Percentiles rank a stretch among this genome's conserved stretches.
These are phyloP conservation scores for Gari tellinella DNA, from an alignment of 2,888 invertebrate species.

Conservation along the genomic window DNA sequence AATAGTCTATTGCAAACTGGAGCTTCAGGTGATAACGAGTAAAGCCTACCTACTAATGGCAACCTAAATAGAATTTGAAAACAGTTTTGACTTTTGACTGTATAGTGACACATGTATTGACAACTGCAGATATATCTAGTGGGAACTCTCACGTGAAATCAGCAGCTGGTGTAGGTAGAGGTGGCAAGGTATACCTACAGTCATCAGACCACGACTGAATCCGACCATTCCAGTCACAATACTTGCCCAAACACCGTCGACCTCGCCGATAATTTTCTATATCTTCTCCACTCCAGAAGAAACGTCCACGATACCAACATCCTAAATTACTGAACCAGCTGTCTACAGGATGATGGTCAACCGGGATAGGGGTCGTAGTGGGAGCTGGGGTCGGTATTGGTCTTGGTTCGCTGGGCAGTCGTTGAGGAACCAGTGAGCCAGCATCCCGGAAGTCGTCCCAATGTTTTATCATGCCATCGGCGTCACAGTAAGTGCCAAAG, in stretches of 20 bases:
- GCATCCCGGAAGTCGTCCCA: conserved; percentile 54
- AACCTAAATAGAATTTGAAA: no score
- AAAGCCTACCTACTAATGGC: no score
- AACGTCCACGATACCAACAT: conserved; percentile 39
- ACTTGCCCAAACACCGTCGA: conserved; percentile 34
- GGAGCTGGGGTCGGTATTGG: conserved; percentile 4
- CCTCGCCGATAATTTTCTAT: conserved; percentile 32
- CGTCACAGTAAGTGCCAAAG: conserved; percentile 48
- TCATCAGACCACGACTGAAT: conserved; percentile 46
- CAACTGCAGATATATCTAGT: no score
- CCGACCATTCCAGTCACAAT: conserved; percentile 49
- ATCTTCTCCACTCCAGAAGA: conserved; percentile 48
- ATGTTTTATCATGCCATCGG: conserved; percentile 32
- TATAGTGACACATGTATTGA: no score
- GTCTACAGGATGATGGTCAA: no score
- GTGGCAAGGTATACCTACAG: conserved; percentile 29
- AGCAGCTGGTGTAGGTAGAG: background rate
- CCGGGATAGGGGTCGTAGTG: no score
- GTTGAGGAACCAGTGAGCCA: conserved; percentile 10
- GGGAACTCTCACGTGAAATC: no score
- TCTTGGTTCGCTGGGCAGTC: conserved; percentile 29
- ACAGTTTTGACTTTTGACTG: no score
- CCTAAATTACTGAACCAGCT: conserved; percentile 2
- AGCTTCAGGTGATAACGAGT: no score
- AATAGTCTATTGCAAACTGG: no score